Conservation (phyloP, 2,113 vertebrate species). For the Myotis davidii region DNA sequence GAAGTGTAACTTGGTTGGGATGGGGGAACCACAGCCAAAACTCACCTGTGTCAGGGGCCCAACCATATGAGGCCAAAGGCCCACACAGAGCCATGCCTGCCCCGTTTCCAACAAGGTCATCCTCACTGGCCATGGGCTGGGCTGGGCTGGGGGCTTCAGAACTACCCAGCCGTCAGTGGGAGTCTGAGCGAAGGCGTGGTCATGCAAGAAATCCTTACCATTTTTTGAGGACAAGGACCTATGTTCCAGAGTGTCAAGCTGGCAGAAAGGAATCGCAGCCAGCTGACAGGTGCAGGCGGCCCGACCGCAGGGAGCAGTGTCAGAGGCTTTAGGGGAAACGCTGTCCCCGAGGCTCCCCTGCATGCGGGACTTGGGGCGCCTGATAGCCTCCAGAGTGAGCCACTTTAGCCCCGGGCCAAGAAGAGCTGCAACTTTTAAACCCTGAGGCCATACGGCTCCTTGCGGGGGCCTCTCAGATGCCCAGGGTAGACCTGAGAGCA, state of each 20-base stretch:
- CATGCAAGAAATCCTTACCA: not conserved
- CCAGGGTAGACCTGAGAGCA: not conserved
- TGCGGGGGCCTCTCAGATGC: not conserved
- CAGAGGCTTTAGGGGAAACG: fast-evolving
- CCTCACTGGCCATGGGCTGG: fast-evolving
- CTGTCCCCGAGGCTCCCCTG: fast-evolving
- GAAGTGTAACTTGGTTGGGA: not conserved
- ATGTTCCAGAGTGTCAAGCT: not conserved
- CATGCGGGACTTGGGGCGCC: fast-evolving
- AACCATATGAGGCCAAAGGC: not conserved
- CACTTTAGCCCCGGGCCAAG: not conserved
- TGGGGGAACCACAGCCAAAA: not conserved
- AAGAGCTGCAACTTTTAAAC: not conserved
- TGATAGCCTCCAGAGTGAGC: not conserved
- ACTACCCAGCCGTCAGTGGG: not conserved
- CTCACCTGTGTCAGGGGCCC: not conserved
- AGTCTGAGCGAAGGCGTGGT: not conserved
- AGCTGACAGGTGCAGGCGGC: not conserved
- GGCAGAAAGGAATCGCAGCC: not conserved
- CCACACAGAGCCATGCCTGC: not conserved
- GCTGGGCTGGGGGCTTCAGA: not conserved
- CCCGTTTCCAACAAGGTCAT: not conserved
- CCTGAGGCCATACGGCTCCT: not conserved
- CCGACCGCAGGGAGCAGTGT: not conserved
- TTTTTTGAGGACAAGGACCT: not conserved